Base-by-base conservation (phyloP, 2,888 invertebrate species). In the Nomada goodeniana region DNA sequence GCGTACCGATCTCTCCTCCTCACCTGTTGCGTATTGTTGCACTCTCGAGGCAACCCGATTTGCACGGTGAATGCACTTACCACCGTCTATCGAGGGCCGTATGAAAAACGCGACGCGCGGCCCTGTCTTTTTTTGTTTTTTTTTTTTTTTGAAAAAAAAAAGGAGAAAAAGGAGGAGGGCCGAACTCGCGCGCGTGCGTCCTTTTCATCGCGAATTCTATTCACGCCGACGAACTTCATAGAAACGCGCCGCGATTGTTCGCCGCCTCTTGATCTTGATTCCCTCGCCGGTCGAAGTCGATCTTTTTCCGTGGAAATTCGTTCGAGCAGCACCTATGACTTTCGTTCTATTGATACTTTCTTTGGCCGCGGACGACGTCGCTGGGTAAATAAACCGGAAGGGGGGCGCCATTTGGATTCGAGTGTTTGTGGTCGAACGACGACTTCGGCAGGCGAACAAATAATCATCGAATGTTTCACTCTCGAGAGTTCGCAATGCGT, bases 1-100 rank as follows among this genome's bases (percentile, higher is more conserved):
- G 85, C 86, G 87, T 89, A 89, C 90, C 89, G 90, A 89, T 88
- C 86, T 88, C 86, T 90, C 86, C 85, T 88, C 83, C 78, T 90
- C 92, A 93, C 93, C 93, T 93, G 93, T 93, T 93, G 92, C 93
- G 89, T 92, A 89, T 92, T 92, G 92, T 92, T 92, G 92, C 91
- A 91, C 90, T 86, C 90, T 85, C 90, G 86, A 87, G 86, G 86
- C 89, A 90, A 89, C 90, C 89, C 91, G 93, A 93, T 93, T 93
- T 92, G 91, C 91, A 92, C 93, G 92, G 91, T 92, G 92, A 93
- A 92, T 92, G 92, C 91, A 90, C 89, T 91, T 89, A 89, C 91
- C 90, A 76, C 84, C 79, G 90, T 88, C 92, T 92, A 92, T 92
- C 92, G 91, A 92, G 90, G 89, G 87, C 88, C 85, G 85, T 87